phyloP scores from a whole-genome alignment of 1,140 invertebrate genomes.

The Theocolax elegans region DNA sequence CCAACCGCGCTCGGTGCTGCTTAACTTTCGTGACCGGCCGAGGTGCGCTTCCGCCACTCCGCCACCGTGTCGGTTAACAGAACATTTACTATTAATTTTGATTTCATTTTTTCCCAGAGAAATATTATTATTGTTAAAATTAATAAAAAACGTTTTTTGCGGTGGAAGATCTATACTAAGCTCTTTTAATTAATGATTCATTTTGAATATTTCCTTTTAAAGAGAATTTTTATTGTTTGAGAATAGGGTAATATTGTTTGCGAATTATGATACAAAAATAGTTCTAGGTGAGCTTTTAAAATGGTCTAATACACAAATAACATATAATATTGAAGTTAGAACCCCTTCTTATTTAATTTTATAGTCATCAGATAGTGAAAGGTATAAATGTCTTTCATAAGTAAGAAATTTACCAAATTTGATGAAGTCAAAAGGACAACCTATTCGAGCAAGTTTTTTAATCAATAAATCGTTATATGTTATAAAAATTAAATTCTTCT shows the following conservation, averaged over 20 bases:
- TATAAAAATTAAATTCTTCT: too few species aligned
- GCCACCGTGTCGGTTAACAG: too few species aligned
- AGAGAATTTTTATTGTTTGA: not conserved
- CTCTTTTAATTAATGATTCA: not conserved
- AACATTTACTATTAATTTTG: not conserved
- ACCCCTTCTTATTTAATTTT: not conserved
- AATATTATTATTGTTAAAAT: slow-evolving; percentile 4
- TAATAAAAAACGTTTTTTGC: not conserved
- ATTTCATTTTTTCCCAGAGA: not conserved
- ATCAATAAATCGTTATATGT: not conserved
- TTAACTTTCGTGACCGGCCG: too few species aligned
- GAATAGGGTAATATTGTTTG: not conserved
- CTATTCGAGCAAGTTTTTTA: not conserved
- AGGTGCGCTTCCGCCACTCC: too few species aligned
- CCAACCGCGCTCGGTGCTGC: too few species aligned
- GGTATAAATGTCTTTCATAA: not conserved
- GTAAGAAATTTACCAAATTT: slow-evolving; percentile 1
- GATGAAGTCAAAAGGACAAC: not conserved
- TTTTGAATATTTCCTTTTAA: not conserved
- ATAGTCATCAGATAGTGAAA: not conserved
- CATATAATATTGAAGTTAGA: not conserved
- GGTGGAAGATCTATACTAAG: not conserved
- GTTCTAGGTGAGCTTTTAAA: not conserved
- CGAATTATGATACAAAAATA: not conserved
- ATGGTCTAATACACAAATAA: not conserved